A percentile compares a stretch with the other conserved stretches of the same genome.
These are phyloP conservation scores for Adoxophyes honmai DNA, from an alignment of 1,140 invertebrate genomes.

Conservation along the genomic window DNA sequence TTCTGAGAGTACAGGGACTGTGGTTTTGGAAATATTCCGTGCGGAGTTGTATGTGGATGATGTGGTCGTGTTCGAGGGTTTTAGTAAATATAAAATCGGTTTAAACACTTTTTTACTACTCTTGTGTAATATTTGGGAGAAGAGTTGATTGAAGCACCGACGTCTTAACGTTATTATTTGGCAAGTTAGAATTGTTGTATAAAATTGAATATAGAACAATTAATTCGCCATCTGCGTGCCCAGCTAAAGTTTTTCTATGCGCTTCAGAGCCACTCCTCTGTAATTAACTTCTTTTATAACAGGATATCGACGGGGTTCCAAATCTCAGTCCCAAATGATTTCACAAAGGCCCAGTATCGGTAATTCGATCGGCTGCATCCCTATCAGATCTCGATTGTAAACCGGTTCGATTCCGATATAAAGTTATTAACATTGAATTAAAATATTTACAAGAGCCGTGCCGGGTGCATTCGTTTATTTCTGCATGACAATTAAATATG, in stretches of 20 bases:
- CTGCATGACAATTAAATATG: conserved; percentile 51
- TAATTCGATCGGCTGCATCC: conserved; percentile 35
- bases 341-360: conserved; percentile 27
- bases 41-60: no score
- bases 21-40: no score
- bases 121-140: no score
- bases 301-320: conserved; percentile 13
- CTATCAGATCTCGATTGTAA: conserved; percentile 24
- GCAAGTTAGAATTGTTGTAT: no score
- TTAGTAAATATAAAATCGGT: no score
- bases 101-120: no score
- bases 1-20: no score
- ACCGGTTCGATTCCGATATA: conserved; percentile 33
- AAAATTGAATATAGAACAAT: no score
- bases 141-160: no score
- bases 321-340: conserved; percentile 10
- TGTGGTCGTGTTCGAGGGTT: no score
- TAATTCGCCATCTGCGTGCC: no score
- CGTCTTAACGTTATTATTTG: no score
- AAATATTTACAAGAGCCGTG: conserved; percentile 37
- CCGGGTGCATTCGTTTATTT: conserved; percentile 41
- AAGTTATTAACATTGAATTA: conserved; percentile 52
- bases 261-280: not conserved
- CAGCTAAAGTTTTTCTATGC: not conserved
- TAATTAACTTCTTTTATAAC: conserved; percentile 16